Evolutionary conservation across 2,113 vertebrate species (phyloP).

Genomic region (Eurypyga helias): DNA sequence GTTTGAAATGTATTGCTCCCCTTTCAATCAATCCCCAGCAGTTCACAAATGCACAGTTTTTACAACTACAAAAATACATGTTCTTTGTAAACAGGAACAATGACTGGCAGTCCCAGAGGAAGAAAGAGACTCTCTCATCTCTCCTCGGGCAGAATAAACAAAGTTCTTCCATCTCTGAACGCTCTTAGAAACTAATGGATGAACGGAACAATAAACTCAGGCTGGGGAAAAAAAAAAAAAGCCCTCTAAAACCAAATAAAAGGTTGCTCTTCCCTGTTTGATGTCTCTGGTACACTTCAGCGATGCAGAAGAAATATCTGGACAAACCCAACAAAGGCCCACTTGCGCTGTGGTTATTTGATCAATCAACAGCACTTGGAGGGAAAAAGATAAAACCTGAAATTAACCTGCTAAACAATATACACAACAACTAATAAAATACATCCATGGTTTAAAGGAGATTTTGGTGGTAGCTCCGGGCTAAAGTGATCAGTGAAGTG

Average conservation of each 20-base stretch:
- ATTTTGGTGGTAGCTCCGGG: not conserved
- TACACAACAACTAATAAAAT: not conserved
- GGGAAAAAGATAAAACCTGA: not conserved
- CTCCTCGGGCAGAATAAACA: slow-evolving; percentile 48
- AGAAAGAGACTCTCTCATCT: slow-evolving; percentile 35
- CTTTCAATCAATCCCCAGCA: not conserved
- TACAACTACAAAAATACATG: not conserved
- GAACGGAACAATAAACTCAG: not conserved
- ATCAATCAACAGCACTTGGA: not conserved
- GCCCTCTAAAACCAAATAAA: not conserved
- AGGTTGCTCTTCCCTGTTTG: not conserved
- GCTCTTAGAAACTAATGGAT: slow-evolving; percentile 26
- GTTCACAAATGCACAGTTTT: not conserved
- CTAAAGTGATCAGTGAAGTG: not conserved
- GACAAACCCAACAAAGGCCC: not conserved
- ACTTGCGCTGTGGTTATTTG: not conserved
- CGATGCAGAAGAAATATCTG: not conserved
- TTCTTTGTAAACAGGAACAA: slow-evolving; percentile 62
- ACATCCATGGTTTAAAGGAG: not conserved
- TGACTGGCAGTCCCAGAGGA: slow-evolving; percentile 39
- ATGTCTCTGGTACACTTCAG: not conserved
- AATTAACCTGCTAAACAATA: not conserved
- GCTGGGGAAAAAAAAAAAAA: not conserved
- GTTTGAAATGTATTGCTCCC: not conserved
- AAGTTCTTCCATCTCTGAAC: slow-evolving; percentile 29